Conservation (phyloP, 2,797 vertebrate genomes). For the Enteromius thamalakanensis region DNA sequence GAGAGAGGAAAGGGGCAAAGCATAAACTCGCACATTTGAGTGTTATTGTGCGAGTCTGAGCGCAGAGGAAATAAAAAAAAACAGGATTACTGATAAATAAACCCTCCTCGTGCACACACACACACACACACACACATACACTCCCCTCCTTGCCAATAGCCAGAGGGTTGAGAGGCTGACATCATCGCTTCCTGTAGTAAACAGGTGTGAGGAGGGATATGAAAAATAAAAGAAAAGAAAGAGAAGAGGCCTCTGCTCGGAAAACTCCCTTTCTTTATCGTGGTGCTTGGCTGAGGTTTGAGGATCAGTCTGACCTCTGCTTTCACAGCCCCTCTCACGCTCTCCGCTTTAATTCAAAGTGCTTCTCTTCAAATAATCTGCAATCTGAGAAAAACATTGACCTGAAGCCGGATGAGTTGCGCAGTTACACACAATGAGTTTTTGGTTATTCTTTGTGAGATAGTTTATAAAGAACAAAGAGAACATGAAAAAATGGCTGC, state of each 20-base stretch:
- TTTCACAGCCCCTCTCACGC: slow-evolving; percentile 38
- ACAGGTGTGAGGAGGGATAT: slow-evolving; percentile 77
- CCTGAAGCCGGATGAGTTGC: neutral
- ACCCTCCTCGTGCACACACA: slow-evolving; percentile 54
- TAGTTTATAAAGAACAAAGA: slow-evolving; percentile 14
- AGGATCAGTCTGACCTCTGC: slow-evolving; percentile 73
- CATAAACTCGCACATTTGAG: slow-evolving; percentile 75
- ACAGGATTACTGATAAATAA: slow-evolving; percentile 75
- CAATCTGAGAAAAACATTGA: slow-evolving; percentile 40
- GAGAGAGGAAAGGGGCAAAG: slow-evolving; percentile 45
- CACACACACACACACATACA: slow-evolving; percentile 10
- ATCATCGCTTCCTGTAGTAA: slow-evolving; percentile 80
- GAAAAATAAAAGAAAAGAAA: slow-evolving; percentile 53
- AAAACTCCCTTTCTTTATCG: slow-evolving; percentile 48
- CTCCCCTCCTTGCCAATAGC: slow-evolving; percentile 59
- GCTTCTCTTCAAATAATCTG: slow-evolving; percentile 33
- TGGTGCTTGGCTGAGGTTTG: slow-evolving; percentile 63
- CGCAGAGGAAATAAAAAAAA: slow-evolving; percentile 70
- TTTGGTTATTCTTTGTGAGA: neutral
- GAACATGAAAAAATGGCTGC: neutral
- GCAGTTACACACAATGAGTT: slow-evolving; percentile 12
- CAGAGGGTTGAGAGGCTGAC: slow-evolving; percentile 74
- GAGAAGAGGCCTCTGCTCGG: slow-evolving; percentile 36
- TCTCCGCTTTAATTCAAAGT: slow-evolving; percentile 31
- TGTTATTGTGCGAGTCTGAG: slow-evolving; percentile 72